A percentile compares a stretch with the other conserved stretches of the same genome.
phyloP scores from a whole-genome alignment of 2,113 vertebrate species.

The Tupaia tana region DNA sequence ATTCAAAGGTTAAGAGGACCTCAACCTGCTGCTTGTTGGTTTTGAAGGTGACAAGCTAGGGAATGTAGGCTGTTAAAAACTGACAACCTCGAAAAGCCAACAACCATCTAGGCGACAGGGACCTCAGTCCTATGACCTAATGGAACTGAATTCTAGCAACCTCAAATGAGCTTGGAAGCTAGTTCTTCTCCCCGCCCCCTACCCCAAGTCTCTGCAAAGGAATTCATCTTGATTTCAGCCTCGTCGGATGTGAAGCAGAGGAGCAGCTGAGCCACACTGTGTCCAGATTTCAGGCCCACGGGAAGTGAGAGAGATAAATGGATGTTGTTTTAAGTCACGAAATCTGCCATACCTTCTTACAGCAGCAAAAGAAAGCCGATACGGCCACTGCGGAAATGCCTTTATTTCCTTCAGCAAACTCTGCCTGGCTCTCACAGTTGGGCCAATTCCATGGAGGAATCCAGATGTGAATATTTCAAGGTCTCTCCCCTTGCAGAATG shows the following conservation, averaged over 20 bases:
- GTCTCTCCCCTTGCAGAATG: slow-evolving; percentile 39
- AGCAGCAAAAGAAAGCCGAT: background rate
- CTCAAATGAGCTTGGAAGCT: background rate
- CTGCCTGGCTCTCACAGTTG: slow-evolving; percentile 16
- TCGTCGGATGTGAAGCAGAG: background rate
- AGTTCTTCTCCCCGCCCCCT: background rate
- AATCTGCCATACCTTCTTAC: slow-evolving; percentile 28
- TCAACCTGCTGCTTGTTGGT: background rate
- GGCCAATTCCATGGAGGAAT: background rate
- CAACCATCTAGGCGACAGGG: background rate
- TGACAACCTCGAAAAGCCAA: background rate
- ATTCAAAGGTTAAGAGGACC: background rate
- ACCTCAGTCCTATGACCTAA: background rate
- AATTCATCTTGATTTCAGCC: slow-evolving; percentile 1
- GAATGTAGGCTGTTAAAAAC: background rate
- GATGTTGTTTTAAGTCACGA: slow-evolving; percentile 26
- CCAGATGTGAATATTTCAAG: slow-evolving; percentile 46
- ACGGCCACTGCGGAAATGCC: background rate
- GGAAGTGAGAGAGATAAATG: background rate
- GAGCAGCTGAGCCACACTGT: background rate
- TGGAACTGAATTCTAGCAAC: slow-evolving; percentile 38
- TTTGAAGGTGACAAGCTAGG: slow-evolving; percentile 8
- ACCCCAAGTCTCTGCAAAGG: background rate
- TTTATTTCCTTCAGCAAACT: slow-evolving; percentile 15
- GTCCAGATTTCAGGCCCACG: background rate